Conservation (phyloP, 2,113 vertebrate species). For the Ceyx margarethae region DNA sequence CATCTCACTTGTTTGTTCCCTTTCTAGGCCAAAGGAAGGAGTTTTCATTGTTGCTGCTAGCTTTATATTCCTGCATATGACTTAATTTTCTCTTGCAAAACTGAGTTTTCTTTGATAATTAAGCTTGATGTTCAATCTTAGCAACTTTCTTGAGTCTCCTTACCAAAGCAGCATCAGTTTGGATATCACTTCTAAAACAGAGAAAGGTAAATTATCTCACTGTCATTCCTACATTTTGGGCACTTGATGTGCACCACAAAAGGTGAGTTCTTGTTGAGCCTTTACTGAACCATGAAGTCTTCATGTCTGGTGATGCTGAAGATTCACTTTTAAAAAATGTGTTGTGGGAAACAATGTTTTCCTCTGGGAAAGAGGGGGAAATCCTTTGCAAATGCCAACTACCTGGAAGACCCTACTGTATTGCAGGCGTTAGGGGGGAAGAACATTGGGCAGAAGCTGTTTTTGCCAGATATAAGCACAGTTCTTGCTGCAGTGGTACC, state of each 20-base stretch:
- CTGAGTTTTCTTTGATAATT: not conserved
- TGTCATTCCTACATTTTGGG: not conserved
- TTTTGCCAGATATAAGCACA: not conserved
- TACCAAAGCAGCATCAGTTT: not conserved
- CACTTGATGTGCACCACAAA: fast-evolving
- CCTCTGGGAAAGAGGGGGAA: not conserved
- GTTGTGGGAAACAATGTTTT: not conserved
- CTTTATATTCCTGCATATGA: not conserved
- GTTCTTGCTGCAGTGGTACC: not conserved
- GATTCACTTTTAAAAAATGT: not conserved
- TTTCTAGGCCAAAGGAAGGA: not conserved
- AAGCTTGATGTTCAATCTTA: not conserved
- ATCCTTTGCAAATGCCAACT: not conserved
- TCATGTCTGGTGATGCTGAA: not conserved
- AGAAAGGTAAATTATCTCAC: not conserved
- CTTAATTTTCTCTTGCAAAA: not conserved
- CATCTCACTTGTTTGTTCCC: not conserved
- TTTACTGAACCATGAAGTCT: not conserved
- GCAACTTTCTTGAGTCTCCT: not conserved
- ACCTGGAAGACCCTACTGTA: not conserved
- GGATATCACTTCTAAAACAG: not conserved
- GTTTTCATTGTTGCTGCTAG: not conserved
- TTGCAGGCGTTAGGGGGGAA: not conserved
- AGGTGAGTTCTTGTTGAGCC: not conserved
- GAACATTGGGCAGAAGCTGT: not conserved